phyloP scores from a whole-genome alignment of 2,113 vertebrate genomes.

The Ctenodactylus gundi region DNA sequence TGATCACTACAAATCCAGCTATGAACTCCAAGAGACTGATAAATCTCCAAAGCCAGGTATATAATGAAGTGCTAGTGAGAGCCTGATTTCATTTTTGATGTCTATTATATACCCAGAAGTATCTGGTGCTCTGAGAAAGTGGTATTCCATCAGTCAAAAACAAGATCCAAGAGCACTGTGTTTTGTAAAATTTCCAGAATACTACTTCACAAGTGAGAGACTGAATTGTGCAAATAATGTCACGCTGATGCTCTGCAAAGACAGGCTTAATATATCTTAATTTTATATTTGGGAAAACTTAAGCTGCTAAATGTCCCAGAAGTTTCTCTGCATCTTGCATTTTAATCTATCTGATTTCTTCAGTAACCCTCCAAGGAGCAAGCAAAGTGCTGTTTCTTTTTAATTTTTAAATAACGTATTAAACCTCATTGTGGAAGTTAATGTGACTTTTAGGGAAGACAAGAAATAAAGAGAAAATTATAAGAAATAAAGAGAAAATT shows the following conservation, averaged over 20 bases:
- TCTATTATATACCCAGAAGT: not conserved
- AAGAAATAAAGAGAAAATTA: not conserved
- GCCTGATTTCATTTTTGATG: not conserved
- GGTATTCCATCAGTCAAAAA: not conserved
- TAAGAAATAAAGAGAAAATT: not conserved
- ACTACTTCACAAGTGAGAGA: not conserved
- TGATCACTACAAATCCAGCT: not conserved
- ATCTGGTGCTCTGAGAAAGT: not conserved
- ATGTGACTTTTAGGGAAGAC: conserved; percentile 29
- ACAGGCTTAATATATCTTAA: not conserved
- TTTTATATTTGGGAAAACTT: not conserved
- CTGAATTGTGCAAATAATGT: not conserved
- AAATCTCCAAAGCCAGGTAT: not conserved
- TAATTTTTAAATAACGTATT: not conserved
- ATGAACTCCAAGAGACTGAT: not conserved
- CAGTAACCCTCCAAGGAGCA: not conserved
- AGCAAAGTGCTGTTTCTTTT: not conserved
- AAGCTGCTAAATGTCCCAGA: not conserved
- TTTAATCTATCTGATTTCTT: not conserved
- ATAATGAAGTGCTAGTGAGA: not conserved
- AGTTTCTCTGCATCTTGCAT: not conserved
- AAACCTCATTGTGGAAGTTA: not conserved
- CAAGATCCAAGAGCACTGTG: fast-evolving
- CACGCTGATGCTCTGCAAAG: not conserved
- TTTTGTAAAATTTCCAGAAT: not conserved